Conservation (phyloP, 1,140 invertebrate genomes). For the Goniozus legneri region DNA sequence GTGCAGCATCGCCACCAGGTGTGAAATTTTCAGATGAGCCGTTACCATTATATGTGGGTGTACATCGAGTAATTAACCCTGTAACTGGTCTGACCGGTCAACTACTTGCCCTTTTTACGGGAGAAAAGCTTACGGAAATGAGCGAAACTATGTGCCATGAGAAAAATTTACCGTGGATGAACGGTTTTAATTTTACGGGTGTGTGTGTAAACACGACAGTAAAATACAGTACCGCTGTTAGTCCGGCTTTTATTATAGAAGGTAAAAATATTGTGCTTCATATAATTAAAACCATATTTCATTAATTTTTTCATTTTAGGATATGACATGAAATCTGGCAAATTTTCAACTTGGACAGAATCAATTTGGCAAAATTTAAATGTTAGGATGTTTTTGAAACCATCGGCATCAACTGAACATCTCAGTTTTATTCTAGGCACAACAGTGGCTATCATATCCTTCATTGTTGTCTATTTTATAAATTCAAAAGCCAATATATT, state of each 20-base stretch:
- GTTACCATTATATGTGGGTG: constrained; percentile 61
- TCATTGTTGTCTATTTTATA: constrained; percentile 68
- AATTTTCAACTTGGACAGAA: constrained; percentile 90
- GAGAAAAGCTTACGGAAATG: constrained; percentile 44
- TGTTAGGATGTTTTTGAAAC: constrained; percentile 78
- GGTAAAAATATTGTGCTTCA: constrained; percentile 59
- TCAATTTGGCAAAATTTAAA: constrained; percentile 76
- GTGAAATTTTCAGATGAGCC: constrained; percentile 36
- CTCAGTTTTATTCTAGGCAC: constrained; percentile 64
- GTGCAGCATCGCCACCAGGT: constrained; percentile 54
- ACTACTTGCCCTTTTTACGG: constrained; percentile 58
- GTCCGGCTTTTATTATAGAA: constrained; percentile 74
- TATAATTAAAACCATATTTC: constrained; percentile 13
- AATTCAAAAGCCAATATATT: constrained; percentile 62
- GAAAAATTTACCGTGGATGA: constrained; percentile 54
- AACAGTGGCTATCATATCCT: constrained; percentile 62
- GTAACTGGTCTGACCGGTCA: constrained; percentile 56
- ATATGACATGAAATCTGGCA: constrained; percentile 74
- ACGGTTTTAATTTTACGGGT: constrained; percentile 61
- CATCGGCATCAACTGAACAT: constrained; percentile 66
- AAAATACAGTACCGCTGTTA: constrained; percentile 70
- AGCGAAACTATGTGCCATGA: constrained; percentile 38
- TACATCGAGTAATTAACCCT: constrained; percentile 44
- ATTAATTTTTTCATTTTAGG: constrained; percentile 52
- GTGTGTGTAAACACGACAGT: constrained; percentile 73